phyloP scores from a whole-genome alignment of 2,888 invertebrate species.

The Xanthostigma xanthostigma region DNA sequence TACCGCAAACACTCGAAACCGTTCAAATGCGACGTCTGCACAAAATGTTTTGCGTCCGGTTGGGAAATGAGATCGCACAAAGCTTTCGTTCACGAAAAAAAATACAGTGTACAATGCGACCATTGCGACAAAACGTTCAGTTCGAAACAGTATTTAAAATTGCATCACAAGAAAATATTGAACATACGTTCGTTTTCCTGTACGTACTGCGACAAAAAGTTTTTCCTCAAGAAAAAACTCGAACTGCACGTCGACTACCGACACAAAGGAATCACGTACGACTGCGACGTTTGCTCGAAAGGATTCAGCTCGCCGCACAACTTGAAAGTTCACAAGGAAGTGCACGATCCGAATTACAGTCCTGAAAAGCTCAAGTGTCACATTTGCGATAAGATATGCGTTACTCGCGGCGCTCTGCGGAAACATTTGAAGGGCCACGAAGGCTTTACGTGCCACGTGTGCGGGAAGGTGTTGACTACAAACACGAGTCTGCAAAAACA shows the following conservation, averaged over 20 bases:
- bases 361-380: conserved; percentile 8
- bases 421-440: conserved; percentile 21
- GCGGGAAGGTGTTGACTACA: conserved; percentile 12
- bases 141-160: conserved; percentile 1
- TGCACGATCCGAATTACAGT: conserved; percentile 2
- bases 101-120: conserved; percentile 1
- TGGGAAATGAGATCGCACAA: conserved; percentile 17
- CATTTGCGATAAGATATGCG: conserved; percentile 16
- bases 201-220: neutral
- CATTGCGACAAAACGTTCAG: conserved; percentile 2
- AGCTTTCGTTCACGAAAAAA: neutral
- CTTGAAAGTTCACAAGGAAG: conserved; percentile 1
- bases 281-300: conserved; percentile 6
- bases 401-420: conserved; percentile 15
- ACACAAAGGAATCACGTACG: neutral
- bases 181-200: neutral
- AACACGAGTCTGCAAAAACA: conserved; percentile 4
- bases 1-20: conserved; percentile 11
- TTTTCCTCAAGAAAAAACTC: neutral
- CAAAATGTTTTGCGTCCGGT: conserved; percentile 15
- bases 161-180: neutral
- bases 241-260: conserved; percentile 1
- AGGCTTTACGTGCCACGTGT: conserved; percentile 13
- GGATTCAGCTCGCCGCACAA: conserved; percentile 2
- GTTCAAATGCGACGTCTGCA: conserved; percentile 16